Evolutionary conservation across 2,113 vertebrate genomes (phyloP).

Genomic region (Dicerorhinus sumatrensis): DNA sequence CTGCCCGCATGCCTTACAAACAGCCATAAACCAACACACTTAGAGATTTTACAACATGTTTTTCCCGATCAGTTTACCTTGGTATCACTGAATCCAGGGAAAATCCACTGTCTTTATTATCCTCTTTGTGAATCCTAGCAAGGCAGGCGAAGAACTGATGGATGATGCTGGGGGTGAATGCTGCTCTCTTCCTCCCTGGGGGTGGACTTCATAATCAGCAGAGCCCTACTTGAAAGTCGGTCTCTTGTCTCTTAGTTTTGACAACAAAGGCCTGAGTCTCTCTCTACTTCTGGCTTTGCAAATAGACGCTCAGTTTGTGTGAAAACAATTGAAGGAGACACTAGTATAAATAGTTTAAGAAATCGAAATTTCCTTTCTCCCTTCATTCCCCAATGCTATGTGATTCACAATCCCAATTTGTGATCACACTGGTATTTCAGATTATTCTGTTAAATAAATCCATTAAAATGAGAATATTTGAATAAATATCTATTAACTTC

Average conservation of each 20-base stretch:
- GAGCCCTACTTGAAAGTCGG: conserved; percentile 1
- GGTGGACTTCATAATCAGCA: not conserved
- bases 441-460: not conserved
- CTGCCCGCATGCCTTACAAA: not conserved
- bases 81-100: not conserved
- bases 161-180: not conserved
- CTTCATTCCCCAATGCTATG: not conserved
- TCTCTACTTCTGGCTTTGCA: conserved; percentile 17
- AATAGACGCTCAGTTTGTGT: not conserved
- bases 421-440: not conserved
- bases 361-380: not conserved
- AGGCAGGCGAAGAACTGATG: not conserved
- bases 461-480: not conserved
- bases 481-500: not conserved
- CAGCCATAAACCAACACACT: not conserved
- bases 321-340: not conserved
- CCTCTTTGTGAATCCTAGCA: not conserved
- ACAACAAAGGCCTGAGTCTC: not conserved
- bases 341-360: not conserved
- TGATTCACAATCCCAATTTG: not conserved
- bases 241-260: conserved; percentile 40
- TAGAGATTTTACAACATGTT: not conserved
- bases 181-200: not conserved
- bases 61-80: not conserved
- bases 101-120: not conserved